Percentiles rank a stretch among this genome's conserved stretches.
These are phyloP conservation scores for Vanessa atalanta DNA, from an alignment of 1,140 invertebrate genomes.

Conservation along the genomic window DNA sequence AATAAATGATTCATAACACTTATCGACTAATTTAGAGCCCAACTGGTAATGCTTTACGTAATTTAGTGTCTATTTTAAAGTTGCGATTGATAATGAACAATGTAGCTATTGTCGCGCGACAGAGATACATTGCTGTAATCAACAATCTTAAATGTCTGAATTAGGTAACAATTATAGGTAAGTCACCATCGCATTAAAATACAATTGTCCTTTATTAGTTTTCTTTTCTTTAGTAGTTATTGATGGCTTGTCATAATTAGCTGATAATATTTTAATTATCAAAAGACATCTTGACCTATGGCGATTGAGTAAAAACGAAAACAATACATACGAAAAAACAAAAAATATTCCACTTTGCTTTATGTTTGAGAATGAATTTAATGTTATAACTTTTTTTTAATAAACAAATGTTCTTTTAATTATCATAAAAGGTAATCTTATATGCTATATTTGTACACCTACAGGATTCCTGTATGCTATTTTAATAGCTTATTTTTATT, in stretches of 20 bases:
- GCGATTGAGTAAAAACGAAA: too few relatives aligned
- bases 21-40: conserved; percentile 63
- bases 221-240: background rate
- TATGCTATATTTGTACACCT: too few relatives aligned
- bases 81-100: conserved; percentile 71
- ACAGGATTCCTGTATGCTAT: too few relatives aligned
- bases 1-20: conserved; percentile 67
- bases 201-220: conserved; percentile 24
- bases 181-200: conserved; percentile 25
- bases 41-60: conserved; percentile 68
- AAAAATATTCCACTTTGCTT: too few relatives aligned
- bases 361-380: too few relatives aligned
- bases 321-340: too few relatives aligned
- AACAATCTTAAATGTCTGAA: conserved; percentile 52
- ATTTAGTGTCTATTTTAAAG: conserved; percentile 73
- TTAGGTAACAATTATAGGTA: conserved; percentile 38
- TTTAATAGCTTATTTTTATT: too few relatives aligned
- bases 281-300: too few relatives aligned
- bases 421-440: too few relatives aligned
- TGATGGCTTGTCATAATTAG: background rate
- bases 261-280: background rate
- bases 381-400: too few relatives aligned
- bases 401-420: too few relatives aligned
- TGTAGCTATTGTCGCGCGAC: conserved; percentile 68
- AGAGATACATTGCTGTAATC: conserved; percentile 70